phyloP scores from a whole-genome alignment of 2,888 invertebrate species.

The Pachymerium ferrugineum region DNA sequence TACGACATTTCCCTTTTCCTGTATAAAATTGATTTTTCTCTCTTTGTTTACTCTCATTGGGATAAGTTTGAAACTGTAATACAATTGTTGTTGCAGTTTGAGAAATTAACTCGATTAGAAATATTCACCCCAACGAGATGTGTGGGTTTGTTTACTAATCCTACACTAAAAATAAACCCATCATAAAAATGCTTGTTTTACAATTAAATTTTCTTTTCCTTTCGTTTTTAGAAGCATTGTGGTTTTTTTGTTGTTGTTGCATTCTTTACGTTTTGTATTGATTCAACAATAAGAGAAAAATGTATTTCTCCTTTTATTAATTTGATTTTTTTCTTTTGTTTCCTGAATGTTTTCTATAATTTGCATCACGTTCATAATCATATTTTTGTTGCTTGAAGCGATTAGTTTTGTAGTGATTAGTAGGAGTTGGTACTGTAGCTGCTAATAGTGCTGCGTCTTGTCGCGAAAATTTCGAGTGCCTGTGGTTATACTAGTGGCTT shows the following conservation, averaged over 20 bases:
- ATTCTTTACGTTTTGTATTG: no score
- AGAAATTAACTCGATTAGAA: not conserved
- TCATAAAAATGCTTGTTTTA: conserved; percentile 15
- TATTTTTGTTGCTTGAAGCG: not conserved
- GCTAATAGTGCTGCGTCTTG: conserved; percentile 27
- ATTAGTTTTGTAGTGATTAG: not conserved
- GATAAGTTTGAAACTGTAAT: not conserved
- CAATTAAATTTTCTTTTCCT: not conserved
- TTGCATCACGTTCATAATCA: no score
- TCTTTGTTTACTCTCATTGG: not conserved
- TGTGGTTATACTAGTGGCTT: conserved; percentile 24
- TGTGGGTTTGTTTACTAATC: conserved; percentile 3
- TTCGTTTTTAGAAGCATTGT: not conserved
- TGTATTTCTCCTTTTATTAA: not conserved
- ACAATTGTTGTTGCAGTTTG: not conserved
- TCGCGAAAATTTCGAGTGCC: conserved; percentile 25
- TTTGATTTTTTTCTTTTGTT: not conserved
- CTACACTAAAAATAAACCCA: not conserved
- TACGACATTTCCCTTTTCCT: not conserved
- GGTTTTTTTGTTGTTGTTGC: not conserved
- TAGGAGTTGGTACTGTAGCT: conserved; percentile 27
- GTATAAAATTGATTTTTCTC: not conserved
- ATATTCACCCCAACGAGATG: not conserved
- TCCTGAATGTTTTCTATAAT: no score
- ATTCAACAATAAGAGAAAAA: no score